These are phyloP conservation scores for Drosophila rhopaloa DNA, from an alignment of 1,140 invertebrate genomes.

Conservation along the genomic window DNA sequence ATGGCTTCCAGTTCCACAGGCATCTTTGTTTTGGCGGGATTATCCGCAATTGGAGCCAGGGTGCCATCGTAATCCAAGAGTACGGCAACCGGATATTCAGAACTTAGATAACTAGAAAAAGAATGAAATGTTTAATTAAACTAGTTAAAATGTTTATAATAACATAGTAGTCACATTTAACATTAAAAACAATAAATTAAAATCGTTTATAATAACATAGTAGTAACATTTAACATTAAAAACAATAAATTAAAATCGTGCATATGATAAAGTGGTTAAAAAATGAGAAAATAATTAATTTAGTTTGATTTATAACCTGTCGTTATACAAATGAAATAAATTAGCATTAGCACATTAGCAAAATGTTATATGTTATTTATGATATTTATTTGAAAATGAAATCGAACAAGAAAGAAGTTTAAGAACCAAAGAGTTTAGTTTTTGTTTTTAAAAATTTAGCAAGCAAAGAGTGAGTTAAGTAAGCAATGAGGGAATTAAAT, in stretches of 20 bases:
- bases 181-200: too few relatives aligned
- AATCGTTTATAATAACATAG: too few relatives aligned
- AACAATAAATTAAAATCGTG: too few relatives aligned
- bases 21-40: constrained; percentile 93
- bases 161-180: too few relatives aligned
- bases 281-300: too few relatives aligned
- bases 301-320: too few relatives aligned
- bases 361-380: too few relatives aligned
- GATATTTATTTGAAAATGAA: not conserved
- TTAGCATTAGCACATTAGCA: too few relatives aligned
- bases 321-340: too few relatives aligned
- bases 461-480: constrained; percentile 1
- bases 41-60: constrained; percentile 93
- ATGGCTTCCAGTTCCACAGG: constrained; percentile 92
- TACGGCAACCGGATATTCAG: constrained; percentile 91
- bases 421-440: too few relatives aligned
- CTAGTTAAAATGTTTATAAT: not conserved
- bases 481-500: not conserved
- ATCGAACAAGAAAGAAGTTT: not conserved
- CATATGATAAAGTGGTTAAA: too few relatives aligned
- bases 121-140: not conserved
- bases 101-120: constrained; percentile 90
- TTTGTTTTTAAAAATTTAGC: not conserved
- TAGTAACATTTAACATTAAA: too few relatives aligned
- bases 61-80: constrained; percentile 96